Conservation (phyloP, 64 coral and sea anemone genomes). For the Dendronephthya gigantea region DNA sequence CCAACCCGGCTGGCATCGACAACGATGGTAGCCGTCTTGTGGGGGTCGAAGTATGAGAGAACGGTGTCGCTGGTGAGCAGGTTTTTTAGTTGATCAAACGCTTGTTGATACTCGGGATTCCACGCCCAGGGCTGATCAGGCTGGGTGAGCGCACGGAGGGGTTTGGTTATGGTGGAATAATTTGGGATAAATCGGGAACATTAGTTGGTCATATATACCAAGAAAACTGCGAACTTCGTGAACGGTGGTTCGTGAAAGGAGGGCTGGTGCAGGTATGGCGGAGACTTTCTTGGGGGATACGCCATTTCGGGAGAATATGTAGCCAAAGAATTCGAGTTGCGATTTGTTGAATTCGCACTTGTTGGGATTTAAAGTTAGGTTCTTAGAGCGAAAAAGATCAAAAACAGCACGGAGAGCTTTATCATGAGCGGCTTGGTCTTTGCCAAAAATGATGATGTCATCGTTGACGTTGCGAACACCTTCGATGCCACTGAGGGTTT, state of each 20-base stretch:
- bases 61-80: too few relatives aligned
- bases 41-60: too few relatives aligned
- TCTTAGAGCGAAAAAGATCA: not conserved
- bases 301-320: constrained; percentile 17
- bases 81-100: not conserved
- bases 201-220: not conserved
- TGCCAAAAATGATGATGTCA: constrained; percentile 31
- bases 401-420: constrained; percentile 19
- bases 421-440: constrained; percentile 11
- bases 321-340: constrained; percentile 21
- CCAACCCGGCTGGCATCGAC: too few relatives aligned
- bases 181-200: not conserved
- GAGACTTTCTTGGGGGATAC: constrained; percentile 13
- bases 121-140: not conserved
- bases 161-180: constrained; percentile 8
- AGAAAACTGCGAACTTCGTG: constrained; percentile 1
- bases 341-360: constrained; percentile 39
- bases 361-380: constrained; percentile 16
- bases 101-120: not conserved
- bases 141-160: not conserved
- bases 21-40: too few relatives aligned
- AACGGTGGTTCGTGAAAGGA: not conserved
- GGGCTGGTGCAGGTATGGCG: not conserved
- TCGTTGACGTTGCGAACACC: constrained; percentile 31
- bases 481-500: not conserved